Base-by-base conservation (phyloP, 2,113 vertebrate genomes). In the Apus apus region DNA sequence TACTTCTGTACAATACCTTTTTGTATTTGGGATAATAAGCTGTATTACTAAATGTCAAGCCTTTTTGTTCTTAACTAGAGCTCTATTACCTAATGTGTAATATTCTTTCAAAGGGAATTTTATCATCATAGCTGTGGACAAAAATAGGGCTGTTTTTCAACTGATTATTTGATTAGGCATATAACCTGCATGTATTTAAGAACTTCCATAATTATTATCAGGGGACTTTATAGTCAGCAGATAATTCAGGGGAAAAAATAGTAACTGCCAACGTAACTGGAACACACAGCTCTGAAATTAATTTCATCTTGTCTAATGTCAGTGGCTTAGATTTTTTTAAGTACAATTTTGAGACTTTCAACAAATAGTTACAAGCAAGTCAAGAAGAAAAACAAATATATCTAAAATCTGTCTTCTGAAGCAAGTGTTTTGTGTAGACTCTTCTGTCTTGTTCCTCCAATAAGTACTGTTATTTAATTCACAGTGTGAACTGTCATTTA, bases 251-350 rank as follows among this genome's bases (percentile, higher is more conserved):
- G 43, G 26, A 27, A 85, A 77, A 85, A 87, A 85, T 83, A 92
- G 78, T 66, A 95, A 66, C 82, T 90, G 67, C 64, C 85, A 92
- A 75, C 3, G 2, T 80, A 96, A 95, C 70, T 92, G 80, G 86
- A 95, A 93, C 91, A 90, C 67, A 64, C 29, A 74, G 53, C 79
- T 90, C 68, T 74, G 57, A 81, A 84, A 78, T 85, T 92, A 84
- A 90, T 92, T 88, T 96, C 11, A 92, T 90, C 84, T 88, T 81
- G 80, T 68, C 85, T 82, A 74, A 89, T 75, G 79, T 85, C 91
- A 73, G 62, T 45, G 50, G 34, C 76, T 93, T 84, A 92, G 21
- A 68, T 67, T 90, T 95, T 90, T 81, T 1, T 68, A 83, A 83
- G 70, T 72, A 74, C 9, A 29, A 50, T 66, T 94, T 78, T 62